Evolutionary conservation across 2,888 invertebrate species (phyloP), one percentile per base, ranked within the genome.

Genomic region (Drosophila acutilabella): DNA sequence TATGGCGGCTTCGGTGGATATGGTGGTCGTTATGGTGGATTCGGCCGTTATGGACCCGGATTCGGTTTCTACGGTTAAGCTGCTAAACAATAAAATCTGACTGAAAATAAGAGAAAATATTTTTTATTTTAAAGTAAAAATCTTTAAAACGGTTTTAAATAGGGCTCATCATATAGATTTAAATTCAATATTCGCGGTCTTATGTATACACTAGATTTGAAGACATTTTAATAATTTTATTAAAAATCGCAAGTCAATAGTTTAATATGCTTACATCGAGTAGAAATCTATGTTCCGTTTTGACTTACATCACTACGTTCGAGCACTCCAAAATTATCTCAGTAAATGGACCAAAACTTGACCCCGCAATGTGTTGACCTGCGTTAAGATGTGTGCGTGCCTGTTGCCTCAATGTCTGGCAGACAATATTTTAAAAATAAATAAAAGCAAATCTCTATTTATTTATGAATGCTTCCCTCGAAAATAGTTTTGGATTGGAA

Each of bases 301-400:
- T 30, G 30, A 30, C 30, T 30, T 30, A 30, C 30, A 30, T 30
- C 30, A 30, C 36, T 13, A 13, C 4, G 13, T 18, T 20, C 33
- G 47, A 14, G 10, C 26, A 56, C 64, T 54, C 67, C 64, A 60
- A 70, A 80, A 72, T 67, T 62, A 71, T 62, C 61, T 61, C 56
- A 41, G 54, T 13, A 84, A 83, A 80, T 81, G 66, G 78, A 73
- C 73, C 76, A 65, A 75, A 82, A 85, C 80, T 87, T 90, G 90
- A 91, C 90, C 91, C 89, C 80, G 54, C 71, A 81, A 75, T 75
- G 67, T 66, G 71, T 76, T 84, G 81, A 89, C 87, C 88, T 81
- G 74, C 40, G 47, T 61, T 57, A 42, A 71, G 69, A 45, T 56
- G 56, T 56, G 83, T 72, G 76, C 70, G 72, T 75, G 77, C 67